phyloP scores from a whole-genome alignment of 2,888 invertebrate genomes.

The Watsonalla binaria region DNA sequence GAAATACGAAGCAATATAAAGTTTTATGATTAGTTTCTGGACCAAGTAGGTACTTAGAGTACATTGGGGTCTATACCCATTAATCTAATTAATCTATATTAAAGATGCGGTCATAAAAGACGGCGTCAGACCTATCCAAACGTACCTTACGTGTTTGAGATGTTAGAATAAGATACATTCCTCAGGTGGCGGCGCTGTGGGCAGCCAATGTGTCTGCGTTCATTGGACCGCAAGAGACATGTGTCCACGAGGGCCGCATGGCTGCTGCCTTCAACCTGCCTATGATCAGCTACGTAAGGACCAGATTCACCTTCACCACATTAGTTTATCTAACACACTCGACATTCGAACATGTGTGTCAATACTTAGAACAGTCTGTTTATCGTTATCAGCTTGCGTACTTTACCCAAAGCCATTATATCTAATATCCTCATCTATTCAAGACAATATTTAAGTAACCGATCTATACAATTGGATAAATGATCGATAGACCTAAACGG shows the following conservation, averaged over 20 bases:
- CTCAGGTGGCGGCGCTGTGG: slow-evolving; percentile 89
- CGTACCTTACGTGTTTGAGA: too few relatives aligned
- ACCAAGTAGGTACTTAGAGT: too few relatives aligned
- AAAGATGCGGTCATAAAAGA: too few relatives aligned
- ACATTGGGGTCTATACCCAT: too few relatives aligned
- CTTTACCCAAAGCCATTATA: background rate
- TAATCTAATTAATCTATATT: too few relatives aligned
- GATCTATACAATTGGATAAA: background rate
- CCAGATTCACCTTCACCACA: background rate
- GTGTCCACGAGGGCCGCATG: slow-evolving; percentile 95
- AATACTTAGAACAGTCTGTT: background rate
- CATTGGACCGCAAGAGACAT: slow-evolving; percentile 90
- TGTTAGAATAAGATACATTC: slow-evolving; percentile 2
- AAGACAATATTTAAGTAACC: too few relatives aligned
- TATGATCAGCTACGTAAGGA: slow-evolving; percentile 97
- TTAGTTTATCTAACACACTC: background rate
- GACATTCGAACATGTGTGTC: background rate
- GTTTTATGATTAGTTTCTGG: too few relatives aligned
- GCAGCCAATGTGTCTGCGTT: slow-evolving; percentile 90
- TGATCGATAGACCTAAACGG: background rate
- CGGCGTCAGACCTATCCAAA: too few relatives aligned
- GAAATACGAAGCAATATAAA: too few relatives aligned
- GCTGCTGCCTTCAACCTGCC: slow-evolving; percentile 96
- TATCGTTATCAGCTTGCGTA: background rate
- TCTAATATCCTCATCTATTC: too few relatives aligned